phyloP scores from a whole-genome alignment of 37 sponge, comb jelly and placozoan genomes.

The Chondrilla cf. caribensis region DNA sequence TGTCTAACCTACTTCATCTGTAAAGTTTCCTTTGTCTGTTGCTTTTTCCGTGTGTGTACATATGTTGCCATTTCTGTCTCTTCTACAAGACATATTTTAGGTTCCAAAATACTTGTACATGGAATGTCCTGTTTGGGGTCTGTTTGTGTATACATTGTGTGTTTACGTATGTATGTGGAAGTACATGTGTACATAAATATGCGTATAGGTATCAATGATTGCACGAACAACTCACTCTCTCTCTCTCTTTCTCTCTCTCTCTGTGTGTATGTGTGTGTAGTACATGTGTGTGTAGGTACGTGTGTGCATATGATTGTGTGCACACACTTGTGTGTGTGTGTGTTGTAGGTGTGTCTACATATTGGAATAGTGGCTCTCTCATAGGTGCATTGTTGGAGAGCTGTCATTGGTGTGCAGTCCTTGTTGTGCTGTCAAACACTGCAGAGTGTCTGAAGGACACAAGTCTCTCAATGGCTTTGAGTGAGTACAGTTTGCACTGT shows the following conservation, averaged over 20 bases:
- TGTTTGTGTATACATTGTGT: too few species aligned
- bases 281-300: background rate
- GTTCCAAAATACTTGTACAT: too few species aligned
- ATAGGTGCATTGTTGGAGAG: slow-evolving; percentile 39
- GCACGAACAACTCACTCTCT: slow-evolving; percentile 3
- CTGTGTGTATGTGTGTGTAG: background rate
- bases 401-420: slow-evolving; percentile 42
- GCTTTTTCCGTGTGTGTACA: too few species aligned
- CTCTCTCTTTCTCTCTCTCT: slow-evolving; percentile 25
- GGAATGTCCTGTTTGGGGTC: too few species aligned
- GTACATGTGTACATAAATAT: too few species aligned
- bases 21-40: too few species aligned
- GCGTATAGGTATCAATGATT: too few species aligned
- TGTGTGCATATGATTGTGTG: background rate
- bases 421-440: slow-evolving; percentile 36
- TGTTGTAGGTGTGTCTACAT: too few species aligned
- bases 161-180: too few species aligned
- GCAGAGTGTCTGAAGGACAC: slow-evolving; percentile 36
- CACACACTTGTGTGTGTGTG: background rate
- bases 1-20: too few species aligned
- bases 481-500: slow-evolving; percentile 28
- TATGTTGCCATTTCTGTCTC: too few species aligned
- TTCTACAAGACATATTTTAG: too few species aligned
- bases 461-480: slow-evolving; percentile 37
- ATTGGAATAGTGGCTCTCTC: background rate